Conservation (phyloP, 2,888 invertebrate genomes). For the Steinernema hermaphroditum region DNA sequence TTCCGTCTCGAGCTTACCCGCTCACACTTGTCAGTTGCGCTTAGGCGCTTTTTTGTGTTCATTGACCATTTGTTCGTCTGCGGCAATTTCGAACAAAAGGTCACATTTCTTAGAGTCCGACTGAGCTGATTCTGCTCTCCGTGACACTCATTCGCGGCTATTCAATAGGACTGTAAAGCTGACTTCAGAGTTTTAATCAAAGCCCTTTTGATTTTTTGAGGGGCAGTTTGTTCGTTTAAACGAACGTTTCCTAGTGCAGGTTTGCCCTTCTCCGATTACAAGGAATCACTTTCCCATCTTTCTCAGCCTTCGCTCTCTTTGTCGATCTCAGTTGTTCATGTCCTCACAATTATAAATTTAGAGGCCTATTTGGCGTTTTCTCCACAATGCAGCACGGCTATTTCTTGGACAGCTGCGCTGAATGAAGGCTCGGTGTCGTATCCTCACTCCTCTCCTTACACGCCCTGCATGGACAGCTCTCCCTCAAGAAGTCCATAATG, state of each 20-base stretch:
- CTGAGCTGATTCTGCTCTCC: not conserved
- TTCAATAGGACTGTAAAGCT: not conserved
- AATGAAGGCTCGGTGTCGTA: not conserved
- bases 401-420: conserved; percentile 25
- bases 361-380: conserved; percentile 2
- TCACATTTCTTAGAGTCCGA: not conserved
- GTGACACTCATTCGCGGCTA: not conserved
- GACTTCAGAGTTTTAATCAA: not conserved
- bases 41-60: conserved; percentile 10
- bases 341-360: conserved; percentile 28
- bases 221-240: not conserved
- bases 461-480: not conserved
- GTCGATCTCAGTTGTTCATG: not conserved
- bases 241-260: not conserved
- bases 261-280: conserved; percentile 8
- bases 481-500: conserved; percentile 13
- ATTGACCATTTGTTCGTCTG: conserved; percentile 20
- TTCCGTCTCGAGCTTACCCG: conserved; percentile 18
- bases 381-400: not conserved
- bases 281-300: not conserved
- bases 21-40: conserved; percentile 16
- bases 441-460: not conserved
- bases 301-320: not conserved
- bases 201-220: not conserved
- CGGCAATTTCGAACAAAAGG: conserved; percentile 5